Evolutionary conservation across 1,140 invertebrate genomes (phyloP).

Genomic region (Heliconius congener): DNA sequence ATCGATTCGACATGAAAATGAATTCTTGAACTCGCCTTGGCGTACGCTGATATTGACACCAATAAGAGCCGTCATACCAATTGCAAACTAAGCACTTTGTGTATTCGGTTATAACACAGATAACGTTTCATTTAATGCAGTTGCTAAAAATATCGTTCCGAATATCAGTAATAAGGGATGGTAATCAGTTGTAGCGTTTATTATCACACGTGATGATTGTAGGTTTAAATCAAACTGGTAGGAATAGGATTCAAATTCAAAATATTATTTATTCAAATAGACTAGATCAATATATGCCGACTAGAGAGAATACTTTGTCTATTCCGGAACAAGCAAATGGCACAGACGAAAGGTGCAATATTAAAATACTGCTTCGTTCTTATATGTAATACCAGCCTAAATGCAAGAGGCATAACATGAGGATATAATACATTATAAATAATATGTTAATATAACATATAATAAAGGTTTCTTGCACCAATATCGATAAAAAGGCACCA

Average conservation of each 20-base stretch:
- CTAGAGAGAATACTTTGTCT: too few species aligned
- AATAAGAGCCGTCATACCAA: slow-evolving; percentile 49
- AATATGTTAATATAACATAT: neutral
- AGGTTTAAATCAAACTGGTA: too few species aligned
- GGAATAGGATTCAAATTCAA: too few species aligned
- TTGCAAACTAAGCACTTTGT: slow-evolving; percentile 38
- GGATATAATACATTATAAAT: neutral
- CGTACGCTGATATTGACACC: slow-evolving; percentile 54
- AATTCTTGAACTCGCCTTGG: slow-evolving; percentile 50
- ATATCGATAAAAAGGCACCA: neutral
- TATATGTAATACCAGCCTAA: neutral
- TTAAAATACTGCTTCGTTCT: neutral
- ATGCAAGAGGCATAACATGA: neutral
- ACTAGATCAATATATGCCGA: too few species aligned
- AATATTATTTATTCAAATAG: too few species aligned
- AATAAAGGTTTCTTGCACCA: slow-evolving; percentile 1
- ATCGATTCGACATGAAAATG: slow-evolving; percentile 61
- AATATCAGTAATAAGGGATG: too few species aligned
- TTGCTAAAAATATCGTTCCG: neutral
- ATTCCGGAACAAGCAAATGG: too few species aligned
- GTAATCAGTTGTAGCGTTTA: too few species aligned
- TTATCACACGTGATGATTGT: too few species aligned
- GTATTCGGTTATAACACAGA: slow-evolving; percentile 37
- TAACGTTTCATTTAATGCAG: slow-evolving; percentile 27
- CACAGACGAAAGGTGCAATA: too few species aligned